Evolutionary conservation across 64 coral and sea anemone species (phyloP), one percentile per base, ranked within the genome.

Genomic region (Cladopsammia gracilis): DNA sequence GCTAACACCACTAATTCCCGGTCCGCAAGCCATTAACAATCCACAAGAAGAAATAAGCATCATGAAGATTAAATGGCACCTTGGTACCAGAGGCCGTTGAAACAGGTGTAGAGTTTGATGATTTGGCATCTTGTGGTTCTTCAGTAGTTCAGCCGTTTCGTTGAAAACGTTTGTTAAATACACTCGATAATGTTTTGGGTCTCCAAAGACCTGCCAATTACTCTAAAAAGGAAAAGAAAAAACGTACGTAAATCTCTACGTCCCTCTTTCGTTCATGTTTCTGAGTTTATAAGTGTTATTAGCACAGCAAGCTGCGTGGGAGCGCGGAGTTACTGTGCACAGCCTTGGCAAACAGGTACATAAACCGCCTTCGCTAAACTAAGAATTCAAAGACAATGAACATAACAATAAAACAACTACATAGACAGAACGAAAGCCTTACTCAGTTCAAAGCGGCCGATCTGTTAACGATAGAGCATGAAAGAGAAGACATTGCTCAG

Each of bases 1-100:
- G 4, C 46, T 18, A 0, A 15, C 25, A 5, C 13, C 58, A 2
- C 12, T 66, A 18, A 0, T 72, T 8, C 90, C 90, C 0, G 90
- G 90, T 0, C 90, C 90, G 43, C 90, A 92, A 14, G 90, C 80
- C 80, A 68, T 48, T 12, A 68, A n/a, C 1, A 22, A 67, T 84
- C 80, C 80, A 67, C 61, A 50, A 24, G 8, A 7, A 67, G 9
- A 66, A 9, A n/a, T 67, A 1, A 68, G 20, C 45, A 84, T 48
- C 42, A 50, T 8, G 4, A 84, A 20, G 49, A 5, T 43, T 43
- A 68, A 44, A 10, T 68, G 42, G 20, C 15, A 12, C 22, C 13
- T 7, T 7, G 53, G 3, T 56, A 56, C 53, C 53, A 56, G 12
- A 56, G 7, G 53, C 53, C 53, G 1, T 13, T 3, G 11, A 64